A percentile compares a stretch with the other conserved stretches of the same genome.
Evolutionary conservation across 2,888 invertebrate species (phyloP).

Genomic region (Cylindroiulus punctatus): DNA sequence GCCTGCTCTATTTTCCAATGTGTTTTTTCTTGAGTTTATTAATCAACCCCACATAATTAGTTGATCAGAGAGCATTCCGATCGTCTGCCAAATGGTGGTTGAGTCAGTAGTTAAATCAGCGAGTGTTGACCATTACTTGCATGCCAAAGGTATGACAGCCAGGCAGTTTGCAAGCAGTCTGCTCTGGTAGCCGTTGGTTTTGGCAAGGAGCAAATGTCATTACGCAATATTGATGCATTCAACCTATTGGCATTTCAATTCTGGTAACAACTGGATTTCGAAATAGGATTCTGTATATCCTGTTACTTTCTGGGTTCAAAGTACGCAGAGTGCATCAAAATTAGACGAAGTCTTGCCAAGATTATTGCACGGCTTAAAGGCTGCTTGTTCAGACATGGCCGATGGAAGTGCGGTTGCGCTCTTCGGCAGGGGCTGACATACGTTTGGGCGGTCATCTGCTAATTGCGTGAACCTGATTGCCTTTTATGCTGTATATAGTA

Average conservation of each 20-base stretch:
- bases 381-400: not conserved
- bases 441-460: not conserved
- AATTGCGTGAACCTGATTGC: constrained; percentile 21
- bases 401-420: not conserved
- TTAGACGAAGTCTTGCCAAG: not conserved
- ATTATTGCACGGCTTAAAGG: not conserved
- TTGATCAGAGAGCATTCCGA: not conserved
- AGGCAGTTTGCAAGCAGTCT: not conserved
- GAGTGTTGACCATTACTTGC: not conserved
- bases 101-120: not conserved
- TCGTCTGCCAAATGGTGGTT: no score
- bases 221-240: no score
- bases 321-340: no score
- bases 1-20: not conserved
- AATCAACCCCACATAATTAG: not conserved
- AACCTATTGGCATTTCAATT: not conserved
- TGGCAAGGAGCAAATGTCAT: not conserved
- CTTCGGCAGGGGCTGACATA: not conserved
- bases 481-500: not conserved
- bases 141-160: constrained; percentile 2
- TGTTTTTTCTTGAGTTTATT: not conserved
- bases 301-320: no score
- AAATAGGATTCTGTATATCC: no score
- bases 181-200: not conserved
- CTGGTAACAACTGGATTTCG: not conserved